Evolutionary conservation across 2,888 invertebrate genomes (phyloP), one percentile per base, ranked within the genome.

Genomic region (Microplitis manilae): DNA sequence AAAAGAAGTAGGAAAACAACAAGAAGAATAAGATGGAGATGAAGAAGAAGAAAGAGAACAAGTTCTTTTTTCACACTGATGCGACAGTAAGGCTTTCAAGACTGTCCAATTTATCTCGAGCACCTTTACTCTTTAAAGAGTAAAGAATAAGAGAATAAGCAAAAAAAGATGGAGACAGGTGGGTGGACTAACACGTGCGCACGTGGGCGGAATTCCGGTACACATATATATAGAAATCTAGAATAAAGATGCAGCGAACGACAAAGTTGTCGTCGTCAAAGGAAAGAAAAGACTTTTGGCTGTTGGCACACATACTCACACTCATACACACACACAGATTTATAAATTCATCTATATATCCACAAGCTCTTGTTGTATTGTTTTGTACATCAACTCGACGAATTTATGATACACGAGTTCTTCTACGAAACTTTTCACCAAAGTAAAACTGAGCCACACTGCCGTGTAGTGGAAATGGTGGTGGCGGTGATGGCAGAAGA

Each of bases 371-470:
- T 80, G 67, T 73, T 73, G 79, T 78, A 84, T 84, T 84, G 84
- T 83, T 84, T 82, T 80, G 80, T 80, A 6, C 41, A 8, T 50
- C 2, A 50, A 61, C 41, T 62, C 17, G 40, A 62, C 73, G 76
- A 80, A 83, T 81, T 81, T 79, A 81, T 77, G 78, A 80, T 80
- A 77, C 78, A 77, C 73, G 64, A 75, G 77, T 82, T 84, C 83
- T 84, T 84, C 80, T 79, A 76, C 77, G 61, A 76, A 84, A 85
- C 80, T 85, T 85, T 85, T 81, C 76, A 8, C 50, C 50, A 50
- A 6, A 69, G 62, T 41, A 68, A 15, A 67, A 39, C 40, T 73
- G 60, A 71, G 20, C 74, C 68, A 73, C 69, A 30, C 30, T 30
- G 30, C 2, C 30, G 4, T 30, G 30, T 30, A 30, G 30, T 30